Evolutionary conservation across 2,113 vertebrate species (phyloP).

Genomic region (Emydocephalus ijimae): DNA sequence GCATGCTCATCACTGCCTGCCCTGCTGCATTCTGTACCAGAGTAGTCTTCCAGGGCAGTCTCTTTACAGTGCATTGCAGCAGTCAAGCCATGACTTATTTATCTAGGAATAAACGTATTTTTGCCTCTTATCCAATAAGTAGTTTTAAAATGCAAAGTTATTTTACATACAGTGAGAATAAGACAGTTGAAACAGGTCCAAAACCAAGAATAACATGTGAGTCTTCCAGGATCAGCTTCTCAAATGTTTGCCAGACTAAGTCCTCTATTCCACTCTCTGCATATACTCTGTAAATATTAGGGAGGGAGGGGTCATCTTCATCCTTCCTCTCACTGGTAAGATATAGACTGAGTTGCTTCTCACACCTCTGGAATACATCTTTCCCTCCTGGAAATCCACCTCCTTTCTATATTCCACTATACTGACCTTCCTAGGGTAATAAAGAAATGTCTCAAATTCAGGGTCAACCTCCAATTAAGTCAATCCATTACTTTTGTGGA

Average conservation of each 20-base stretch:
- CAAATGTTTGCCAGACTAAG: neutral
- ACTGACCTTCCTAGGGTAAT: neutral
- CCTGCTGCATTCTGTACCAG: neutral
- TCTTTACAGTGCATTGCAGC: neutral
- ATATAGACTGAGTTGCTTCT: neutral
- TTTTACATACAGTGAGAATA: neutral
- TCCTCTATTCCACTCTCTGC: neutral
- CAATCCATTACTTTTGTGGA: neutral
- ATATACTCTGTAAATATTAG: neutral
- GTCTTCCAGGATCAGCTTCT: neutral
- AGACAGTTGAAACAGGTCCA: neutral
- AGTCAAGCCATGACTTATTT: neutral
- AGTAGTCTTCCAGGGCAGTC: neutral
- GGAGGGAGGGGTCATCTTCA: neutral
- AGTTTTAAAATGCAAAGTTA: neutral
- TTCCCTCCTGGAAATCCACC: neutral
- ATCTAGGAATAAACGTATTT: neutral
- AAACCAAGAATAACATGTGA: neutral
- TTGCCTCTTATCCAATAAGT: neutral
- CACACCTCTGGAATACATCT: neutral
- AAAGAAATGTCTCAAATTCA: neutral
- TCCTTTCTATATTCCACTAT: neutral
- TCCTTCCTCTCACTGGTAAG: neutral
- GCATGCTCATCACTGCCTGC: neutral
- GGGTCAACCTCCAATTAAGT: neutral